Conservation (phyloP, 92 coral and sea anemone genomes). For the Palythoa heliodiscus region DNA sequence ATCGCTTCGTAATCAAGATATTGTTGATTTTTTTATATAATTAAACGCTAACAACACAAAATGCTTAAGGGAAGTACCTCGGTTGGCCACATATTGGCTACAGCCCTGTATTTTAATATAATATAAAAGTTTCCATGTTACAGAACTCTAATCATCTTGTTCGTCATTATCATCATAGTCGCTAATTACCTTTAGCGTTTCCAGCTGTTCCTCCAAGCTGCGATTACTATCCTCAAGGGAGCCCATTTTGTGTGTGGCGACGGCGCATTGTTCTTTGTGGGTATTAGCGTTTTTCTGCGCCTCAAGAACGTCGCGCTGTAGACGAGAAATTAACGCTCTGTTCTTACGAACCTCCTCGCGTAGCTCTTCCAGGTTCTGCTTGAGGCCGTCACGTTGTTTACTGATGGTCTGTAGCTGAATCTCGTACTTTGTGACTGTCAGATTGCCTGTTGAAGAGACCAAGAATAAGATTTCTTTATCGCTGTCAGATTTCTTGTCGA, state of each 20-base stretch:
- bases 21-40: too few species aligned
- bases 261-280: constrained; percentile 76
- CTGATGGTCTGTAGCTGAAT: constrained; percentile 69
- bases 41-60: too few species aligned
- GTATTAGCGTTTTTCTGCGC: constrained; percentile 77
- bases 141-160: not conserved
- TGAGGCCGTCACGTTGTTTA: constrained; percentile 79
- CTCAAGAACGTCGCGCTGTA: constrained; percentile 81
- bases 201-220: constrained; percentile 72
- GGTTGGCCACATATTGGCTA: too few species aligned
- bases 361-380: constrained; percentile 78
- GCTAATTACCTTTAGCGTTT: constrained; percentile 59
- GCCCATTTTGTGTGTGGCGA: constrained; percentile 70
- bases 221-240: constrained; percentile 58
- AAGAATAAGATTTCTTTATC: too few species aligned
- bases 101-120: too few species aligned
- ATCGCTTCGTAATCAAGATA: too few species aligned
- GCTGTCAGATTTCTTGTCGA: too few species aligned
- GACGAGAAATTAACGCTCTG: constrained; percentile 68
- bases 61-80: too few species aligned
- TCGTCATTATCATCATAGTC: not conserved
- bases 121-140: too few species aligned
- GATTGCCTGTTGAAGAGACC: constrained; percentile 28
- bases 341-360: constrained; percentile 75
- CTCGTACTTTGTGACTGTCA: constrained; percentile 75